Evolutionary conservation across 2,888 invertebrate species (phyloP).

Genomic region (Lordiphosa andalusiaca): DNA sequence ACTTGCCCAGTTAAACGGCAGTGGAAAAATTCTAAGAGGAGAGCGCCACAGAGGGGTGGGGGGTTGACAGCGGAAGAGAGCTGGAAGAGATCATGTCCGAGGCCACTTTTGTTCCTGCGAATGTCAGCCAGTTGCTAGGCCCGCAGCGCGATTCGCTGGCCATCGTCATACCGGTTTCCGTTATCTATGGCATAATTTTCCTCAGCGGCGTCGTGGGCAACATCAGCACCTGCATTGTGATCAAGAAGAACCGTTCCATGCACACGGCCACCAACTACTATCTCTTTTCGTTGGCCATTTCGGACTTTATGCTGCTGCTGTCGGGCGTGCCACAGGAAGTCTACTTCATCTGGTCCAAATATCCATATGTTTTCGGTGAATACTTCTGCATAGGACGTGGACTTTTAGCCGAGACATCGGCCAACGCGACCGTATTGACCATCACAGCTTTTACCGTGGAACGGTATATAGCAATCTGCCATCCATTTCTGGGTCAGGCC

Average conservation of each 20-base stretch:
- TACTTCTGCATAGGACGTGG: constrained; percentile 89
- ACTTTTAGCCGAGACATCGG: constrained; percentile 89
- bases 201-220: constrained; percentile 90
- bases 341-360: constrained; percentile 88
- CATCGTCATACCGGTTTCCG: constrained; percentile 87
- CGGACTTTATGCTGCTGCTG: constrained; percentile 88
- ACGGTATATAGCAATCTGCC: constrained; percentile 84
- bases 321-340: constrained; percentile 88
- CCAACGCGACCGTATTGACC: constrained; percentile 88
- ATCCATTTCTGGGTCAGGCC: constrained; percentile 85
- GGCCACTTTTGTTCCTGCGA: constrained; percentile 16
- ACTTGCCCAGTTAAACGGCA: constrained; percentile 32
- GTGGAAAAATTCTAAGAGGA: constrained; percentile 34
- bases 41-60: neutral
- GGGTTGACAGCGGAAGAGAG: constrained; percentile 15
- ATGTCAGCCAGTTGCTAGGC: constrained; percentile 51
- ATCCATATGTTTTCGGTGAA: constrained; percentile 89
- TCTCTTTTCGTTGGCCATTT: constrained; percentile 91
- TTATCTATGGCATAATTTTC: constrained; percentile 89
- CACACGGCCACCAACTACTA: constrained; percentile 91
- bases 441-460: constrained; percentile 93
- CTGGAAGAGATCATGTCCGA: constrained; percentile 16
- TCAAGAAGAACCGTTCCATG: constrained; percentile 90
- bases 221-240: constrained; percentile 91
- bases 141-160: constrained; percentile 84